Percentiles rank a stretch among this genome's conserved stretches.
These are phyloP conservation scores for Pantherophis guttatus DNA, from an alignment of 2,113 vertebrate genomes.

Conservation along the genomic window DNA sequence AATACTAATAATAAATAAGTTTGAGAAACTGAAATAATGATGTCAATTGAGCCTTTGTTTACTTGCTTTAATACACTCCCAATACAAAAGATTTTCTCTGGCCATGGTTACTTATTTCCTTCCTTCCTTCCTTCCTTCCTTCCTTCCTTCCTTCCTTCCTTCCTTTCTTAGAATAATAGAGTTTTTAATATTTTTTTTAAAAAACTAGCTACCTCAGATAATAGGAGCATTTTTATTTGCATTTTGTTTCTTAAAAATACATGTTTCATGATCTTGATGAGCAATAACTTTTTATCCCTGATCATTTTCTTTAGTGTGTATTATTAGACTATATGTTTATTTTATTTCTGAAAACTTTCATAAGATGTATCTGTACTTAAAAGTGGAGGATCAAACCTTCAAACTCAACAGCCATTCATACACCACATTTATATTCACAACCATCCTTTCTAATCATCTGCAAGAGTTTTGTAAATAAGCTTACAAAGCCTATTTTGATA, in stretches of 20 bases:
- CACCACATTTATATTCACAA: background rate
- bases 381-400: background rate
- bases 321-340: background rate
- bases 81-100: background rate
- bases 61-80: slow-evolving; percentile 23
- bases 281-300: background rate
- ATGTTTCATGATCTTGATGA: background rate
- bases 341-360: background rate
- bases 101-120: background rate
- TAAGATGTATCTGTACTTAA: background rate
- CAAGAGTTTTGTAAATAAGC: background rate
- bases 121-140: too few species aligned
- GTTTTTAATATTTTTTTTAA: background rate
- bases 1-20: background rate
- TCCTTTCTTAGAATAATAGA: background rate
- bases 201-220: background rate
- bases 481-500: background rate
- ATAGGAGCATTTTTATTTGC: background rate
- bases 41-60: slow-evolving; percentile 34
- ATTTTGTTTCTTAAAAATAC: background rate
- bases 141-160: too few species aligned
- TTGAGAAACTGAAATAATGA: slow-evolving; percentile 46
- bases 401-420: background rate
- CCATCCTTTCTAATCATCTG: background rate
- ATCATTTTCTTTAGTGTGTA: background rate